Base-by-base conservation (phyloP, 2,888 invertebrate species). In the Spilarctia lutea region DNA sequence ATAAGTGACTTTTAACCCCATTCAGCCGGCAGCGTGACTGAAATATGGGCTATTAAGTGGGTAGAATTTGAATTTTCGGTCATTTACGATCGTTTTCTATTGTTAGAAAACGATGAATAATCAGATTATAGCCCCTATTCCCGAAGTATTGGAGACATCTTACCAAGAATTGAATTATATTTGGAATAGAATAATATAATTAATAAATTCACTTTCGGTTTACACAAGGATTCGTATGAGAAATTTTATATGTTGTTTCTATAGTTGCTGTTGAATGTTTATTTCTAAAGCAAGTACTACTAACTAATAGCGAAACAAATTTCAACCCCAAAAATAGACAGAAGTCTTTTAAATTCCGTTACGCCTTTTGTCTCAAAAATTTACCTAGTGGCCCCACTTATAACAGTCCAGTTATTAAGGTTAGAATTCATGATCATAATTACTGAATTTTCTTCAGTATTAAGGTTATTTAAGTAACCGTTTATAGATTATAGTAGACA, bases 41-140 rank as follows among this genome's bases (percentile, higher is more conserved):
- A 83, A 75, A 76, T 83, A 80, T 80, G 71, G 76, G 10, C 77
- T 74, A 71, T 81, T 82, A 48, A 79, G 70, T 70, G 77, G 75
- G 74, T 74, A 73, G 72, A 83, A 77, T 80, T 78, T 75, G 74
- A 80, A 81, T 66, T 35, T 35, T 35, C 35, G 65, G 11, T 35
- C 39, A 33, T 35, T 68, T n/a, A 45, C 67, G 48, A 33, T 60
- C 65, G 60, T 73, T 68, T 67, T 20, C 70, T 67, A 67, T 81
- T 80, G 66, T 71, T 35, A 45, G 74, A 66, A 77, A 30, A 30
- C 52, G 63, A 65, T 71, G 24, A 71, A 63, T 71, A 45, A 65
- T 65, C 24, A 27, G 7, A 63, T 42, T 65, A 45, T 20, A 45
- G 27, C 60, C 10, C 18, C 11, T 56, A 39, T 20, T 63, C 11